Base-by-base conservation (phyloP, 2,888 invertebrate genomes). In the Andricus quercusramuli region DNA sequence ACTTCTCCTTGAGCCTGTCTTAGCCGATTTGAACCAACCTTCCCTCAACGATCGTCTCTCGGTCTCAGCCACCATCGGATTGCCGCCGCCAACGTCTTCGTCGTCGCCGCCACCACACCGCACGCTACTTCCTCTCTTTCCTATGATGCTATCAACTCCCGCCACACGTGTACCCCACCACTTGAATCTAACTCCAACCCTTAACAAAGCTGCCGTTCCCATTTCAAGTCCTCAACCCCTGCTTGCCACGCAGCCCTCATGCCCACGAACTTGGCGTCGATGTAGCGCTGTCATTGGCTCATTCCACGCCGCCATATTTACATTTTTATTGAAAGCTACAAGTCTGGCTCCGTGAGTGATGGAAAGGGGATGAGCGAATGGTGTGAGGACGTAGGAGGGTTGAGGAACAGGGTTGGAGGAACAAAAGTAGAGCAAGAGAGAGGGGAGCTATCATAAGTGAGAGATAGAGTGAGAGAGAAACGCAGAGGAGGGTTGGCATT, bases 281-380 rank as follows among this genome's bases (percentile, higher is more conserved):
- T 91, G 91, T 91, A 90, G 91, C 91, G 89, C 91, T 92, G 92
- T 92, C 92, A 92, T 92, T 92, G 92, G 92, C 91, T 92, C 92
- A 91, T 90, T 91, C 89, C 87, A 90, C 88, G 92, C 91, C 90
- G 92, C 91, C 92, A 92, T 93, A 93, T 93, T 93, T 93, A 93
- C 93, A 93, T 93, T 93, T 93, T 93, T 93, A 93, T 93, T 92
- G 93, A 93, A 93, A 93, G 92, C 91, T 91, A 91, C 90, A 89
- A 88, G 89, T 89, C 89, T 88, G 89, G 86, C 88, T 88, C 86
- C 80, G 89, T 89, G 90, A 90, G 89, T 88, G 90, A 90, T 90
- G 88, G 88, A 86, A 84, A 86, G 88, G 88, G 87, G 87, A 86
- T 85, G 88, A 85, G 84, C 85, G 79, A 84, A 85, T 84, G 85